Evolutionary conservation across 2,888 invertebrate species (phyloP), one percentile per base, ranked within the genome.

Genomic region (Athetis lepigone): DNA sequence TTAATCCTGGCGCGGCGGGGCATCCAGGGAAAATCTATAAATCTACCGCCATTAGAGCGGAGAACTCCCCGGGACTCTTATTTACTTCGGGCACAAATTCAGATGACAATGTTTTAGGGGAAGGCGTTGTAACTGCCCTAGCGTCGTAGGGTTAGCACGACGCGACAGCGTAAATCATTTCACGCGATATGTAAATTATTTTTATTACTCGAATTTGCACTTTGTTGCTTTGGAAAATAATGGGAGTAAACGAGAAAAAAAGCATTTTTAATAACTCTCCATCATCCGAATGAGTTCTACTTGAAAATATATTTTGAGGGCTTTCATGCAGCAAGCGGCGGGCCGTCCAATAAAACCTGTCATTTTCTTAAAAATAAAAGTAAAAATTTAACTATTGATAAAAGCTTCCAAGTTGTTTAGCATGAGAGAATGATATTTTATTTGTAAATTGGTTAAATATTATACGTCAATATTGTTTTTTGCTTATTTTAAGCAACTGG

Each of bases 61-160:
- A 83, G 80, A 87, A 90, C 93, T 93, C 94, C 94, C 94, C 92
- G 86, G 93, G 93, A 94, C 92, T 94, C 94, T 94, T 95, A 95
- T 94, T 95, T 94, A 94, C 94, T 94, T 88, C 93, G 93, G 90
- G 93, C 94, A 93, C 94, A 93, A 95, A 94, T 94, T 95, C 93
- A 94, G 95, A 95, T 95, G 95, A 95, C 95, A 95, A 95, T 95
- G 95, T 95, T 95, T 94, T 94, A 92, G 94, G 95, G 94, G 94
- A 94, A 94, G 92, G 91, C 90, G 90, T 89, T 88, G 92, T 93
- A 90, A 92, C 91, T 92, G 92, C 90, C 92, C 91, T 85, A 82
- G 85, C 77, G 75, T 68, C 64, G 66, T 87, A 94, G 94, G 94
- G 94, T 81, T 93, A 91, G 25, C 61, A 40, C 68, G 65, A 79